Base-by-base conservation (phyloP, 2,113 vertebrate genomes). In the Cichladusa arquata region DNA sequence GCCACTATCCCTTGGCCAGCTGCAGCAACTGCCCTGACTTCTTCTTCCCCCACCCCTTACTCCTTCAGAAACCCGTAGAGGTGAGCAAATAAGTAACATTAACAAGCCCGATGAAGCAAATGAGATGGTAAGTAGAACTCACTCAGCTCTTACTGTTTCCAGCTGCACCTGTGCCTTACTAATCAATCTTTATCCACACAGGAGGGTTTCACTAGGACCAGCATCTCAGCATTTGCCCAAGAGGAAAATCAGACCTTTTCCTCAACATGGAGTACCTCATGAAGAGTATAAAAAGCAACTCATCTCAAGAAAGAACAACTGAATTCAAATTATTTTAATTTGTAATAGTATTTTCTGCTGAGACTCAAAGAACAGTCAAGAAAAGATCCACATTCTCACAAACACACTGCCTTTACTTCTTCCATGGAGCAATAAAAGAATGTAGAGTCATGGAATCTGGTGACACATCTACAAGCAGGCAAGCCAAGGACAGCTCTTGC, bases 31-130 rank as follows among this genome's bases (percentile, higher is more conserved):
- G 9, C 51, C 34, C 67, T 23, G 5, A 11, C 26, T n/a, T 19
- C 14, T 19, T 8, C 13, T 5, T 4, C 12, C 18, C 23, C 10
- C 29, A 26, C 4, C 5, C 14, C 3, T 34, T 3, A 28, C 20
- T 18, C 19, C 15, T 19, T 38, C 64, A 79, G 69, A 91, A 60
- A 66, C 9, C 44, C 38, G 6, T 1, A 14, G 23, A 44, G 60
- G 38, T 14, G 34, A 28, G 18, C n/a, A 64, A 79, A 8, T 7
- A 48, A 40, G 4, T 3, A 24, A 22, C 17, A 23, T 17, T n/a
- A 60, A 34, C 1, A 5, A 19, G 58, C 2, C 10, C 66, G 51
- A 11, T 23, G 36, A 88, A 74, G 17, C 31, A 64, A 64, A 66
- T 11, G 12, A 86, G 38, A 79, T 3, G 14, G 12, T 15, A 26